Evolutionary conservation across 53 echinoderm and acorn worm species (phyloP), one percentile per base, ranked within the genome.

Genomic region (Stichopus horrens): DNA sequence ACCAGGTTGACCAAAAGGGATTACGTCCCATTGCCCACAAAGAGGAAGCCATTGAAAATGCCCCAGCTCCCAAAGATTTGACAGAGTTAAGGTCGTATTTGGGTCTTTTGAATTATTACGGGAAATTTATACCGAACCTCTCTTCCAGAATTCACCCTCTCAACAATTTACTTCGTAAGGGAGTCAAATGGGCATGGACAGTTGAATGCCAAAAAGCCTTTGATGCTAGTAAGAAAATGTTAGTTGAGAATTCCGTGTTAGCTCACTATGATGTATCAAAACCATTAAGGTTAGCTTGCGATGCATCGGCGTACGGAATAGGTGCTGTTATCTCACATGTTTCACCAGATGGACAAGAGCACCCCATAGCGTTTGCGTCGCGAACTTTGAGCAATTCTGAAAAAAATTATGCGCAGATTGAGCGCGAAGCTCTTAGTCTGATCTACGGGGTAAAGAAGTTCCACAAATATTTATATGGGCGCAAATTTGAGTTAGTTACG

Each of bases 291-390:
- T 2, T 37, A 2, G 37, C 37, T 37, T 37, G 37, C 37, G 37
- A 37, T 37, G 37, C 37, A 37, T 1, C 37, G 2, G 37, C 37
- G 37, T 37, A 37, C 37, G 37, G 37, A 0, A 37, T n/a, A n/a
- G n/a, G n/a, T n/a, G n/a, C 37, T 37, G 37, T 37, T 37, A 37
- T 37, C 37, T 37, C 37, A n/a, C n/a, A 65, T 65, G 90, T 83
- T 13, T 54, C 68, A 8, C 10, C 23, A 51, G 86, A 93, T 57
- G 91, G 93, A 21, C 79, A 90, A 63, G 93, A 93, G 57, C 55
- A 75, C 37, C 91, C 93, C 7, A 91, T 89, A 53, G 93, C 93
- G 1, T 93, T 86, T 65, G 93, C 93, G 11, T 93, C 91, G 8
- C 74, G 86, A 74, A 89, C 83, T 19, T 54, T 90, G 57, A 83